A percentile compares a stretch with the other conserved stretches of the same genome.
Evolutionary conservation across 2,888 invertebrate genomes (phyloP).

Genomic region (Autographa gamma): DNA sequence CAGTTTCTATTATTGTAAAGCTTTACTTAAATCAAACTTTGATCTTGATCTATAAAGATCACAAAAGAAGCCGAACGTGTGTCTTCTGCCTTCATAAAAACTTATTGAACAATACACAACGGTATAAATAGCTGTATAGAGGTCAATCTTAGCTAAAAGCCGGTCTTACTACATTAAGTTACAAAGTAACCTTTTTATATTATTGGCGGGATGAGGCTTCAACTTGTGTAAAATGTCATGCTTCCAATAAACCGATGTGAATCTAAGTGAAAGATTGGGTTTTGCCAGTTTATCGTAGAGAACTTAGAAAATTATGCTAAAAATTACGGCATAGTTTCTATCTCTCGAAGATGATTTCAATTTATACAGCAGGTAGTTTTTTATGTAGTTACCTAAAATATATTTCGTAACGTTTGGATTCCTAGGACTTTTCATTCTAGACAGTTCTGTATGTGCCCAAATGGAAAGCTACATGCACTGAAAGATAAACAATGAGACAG

Average conservation of each 20-base stretch:
- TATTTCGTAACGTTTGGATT: too few relatives aligned
- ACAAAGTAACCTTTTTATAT: slow-evolving; percentile 35
- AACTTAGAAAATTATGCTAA: background rate
- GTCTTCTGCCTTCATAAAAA: background rate
- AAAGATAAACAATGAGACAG: too few relatives aligned
- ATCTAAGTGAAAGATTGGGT: slow-evolving; percentile 28
- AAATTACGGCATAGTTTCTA: background rate
- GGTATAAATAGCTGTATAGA: background rate
- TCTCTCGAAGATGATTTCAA: too few relatives aligned
- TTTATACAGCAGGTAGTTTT: too few relatives aligned
- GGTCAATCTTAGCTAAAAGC: slow-evolving; percentile 48
- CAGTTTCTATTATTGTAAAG: background rate
- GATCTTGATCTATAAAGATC: background rate
- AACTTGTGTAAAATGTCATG: slow-evolving; percentile 34
- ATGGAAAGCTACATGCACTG: too few relatives aligned
- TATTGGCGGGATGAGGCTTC: slow-evolving; percentile 24
- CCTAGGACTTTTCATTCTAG: too few relatives aligned
- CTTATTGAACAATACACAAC: background rate
- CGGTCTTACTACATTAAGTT: slow-evolving; percentile 48
- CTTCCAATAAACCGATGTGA: slow-evolving; percentile 39
- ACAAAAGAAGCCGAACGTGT: background rate
- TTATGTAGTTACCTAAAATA: too few relatives aligned
- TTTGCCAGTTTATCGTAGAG: slow-evolving; percentile 7
- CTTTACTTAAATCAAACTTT: background rate
- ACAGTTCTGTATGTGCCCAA: too few relatives aligned